These are phyloP conservation scores for Corvus moneduloides DNA, from an alignment of 2,113 vertebrate genomes.

Conservation along the genomic window DNA sequence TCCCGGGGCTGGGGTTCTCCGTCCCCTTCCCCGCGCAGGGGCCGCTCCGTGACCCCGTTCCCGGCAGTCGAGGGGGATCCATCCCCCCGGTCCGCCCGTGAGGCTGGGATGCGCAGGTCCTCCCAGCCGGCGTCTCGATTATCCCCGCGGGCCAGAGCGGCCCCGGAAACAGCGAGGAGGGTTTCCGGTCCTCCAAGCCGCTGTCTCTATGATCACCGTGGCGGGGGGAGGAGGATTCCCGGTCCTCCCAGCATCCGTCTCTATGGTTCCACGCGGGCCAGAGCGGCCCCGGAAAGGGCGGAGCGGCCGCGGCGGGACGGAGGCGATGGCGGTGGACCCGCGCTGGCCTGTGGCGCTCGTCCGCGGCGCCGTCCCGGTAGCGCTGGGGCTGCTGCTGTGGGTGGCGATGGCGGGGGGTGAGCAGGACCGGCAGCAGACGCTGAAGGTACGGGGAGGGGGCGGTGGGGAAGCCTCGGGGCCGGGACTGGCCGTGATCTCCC, in stretches of 20 bases:
- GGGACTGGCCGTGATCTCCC: accelerated
- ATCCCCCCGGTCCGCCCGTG: accelerated
- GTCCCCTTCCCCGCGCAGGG: accelerated
- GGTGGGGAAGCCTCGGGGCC: no score
- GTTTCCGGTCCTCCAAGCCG: accelerated
- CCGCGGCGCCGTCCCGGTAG: neutral
- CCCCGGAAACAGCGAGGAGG: no score
- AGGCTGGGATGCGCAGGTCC: accelerated
- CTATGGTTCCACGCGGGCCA: neutral
- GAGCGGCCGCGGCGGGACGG: neutral
- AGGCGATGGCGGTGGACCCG: neutral
- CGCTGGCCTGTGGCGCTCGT: neutral
- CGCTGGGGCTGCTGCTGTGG: neutral
- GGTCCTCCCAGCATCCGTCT: accelerated
- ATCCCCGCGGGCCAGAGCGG: accelerated
- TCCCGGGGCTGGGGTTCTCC: accelerated
- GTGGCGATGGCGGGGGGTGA: neutral
- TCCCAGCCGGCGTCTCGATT: accelerated
- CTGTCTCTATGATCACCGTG: neutral
- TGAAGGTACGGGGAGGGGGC: neutral
- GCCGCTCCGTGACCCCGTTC: accelerated
- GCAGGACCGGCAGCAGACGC: neutral
- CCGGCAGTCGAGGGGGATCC: accelerated
- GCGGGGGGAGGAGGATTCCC: accelerated
- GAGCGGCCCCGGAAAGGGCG: neutral